Conservation (phyloP, 2,797 vertebrate species). For the Clarias platycephalus region DNA sequence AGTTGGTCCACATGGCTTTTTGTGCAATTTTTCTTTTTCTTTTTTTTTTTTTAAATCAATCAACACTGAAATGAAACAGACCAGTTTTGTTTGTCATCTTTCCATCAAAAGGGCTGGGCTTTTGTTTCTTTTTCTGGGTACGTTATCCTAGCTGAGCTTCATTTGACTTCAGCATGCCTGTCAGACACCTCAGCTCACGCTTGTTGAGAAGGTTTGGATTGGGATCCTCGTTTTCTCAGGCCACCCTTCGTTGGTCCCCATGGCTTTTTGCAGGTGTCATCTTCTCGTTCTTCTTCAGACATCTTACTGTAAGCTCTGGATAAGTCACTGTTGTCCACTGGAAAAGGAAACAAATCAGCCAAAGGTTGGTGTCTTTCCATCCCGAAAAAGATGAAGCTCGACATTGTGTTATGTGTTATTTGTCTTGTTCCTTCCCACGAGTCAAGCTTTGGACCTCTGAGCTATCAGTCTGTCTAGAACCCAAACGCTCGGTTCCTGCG, state of each 20-base stretch:
- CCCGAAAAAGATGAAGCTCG: background rate
- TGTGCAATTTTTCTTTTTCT: slow-evolving; percentile 54
- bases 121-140: background rate
- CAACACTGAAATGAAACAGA: slow-evolving; percentile 15
- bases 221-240: background rate
- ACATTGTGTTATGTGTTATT: background rate
- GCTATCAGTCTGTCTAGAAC: slow-evolving; percentile 67
- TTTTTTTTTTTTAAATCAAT: slow-evolving; percentile 41
- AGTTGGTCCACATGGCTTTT: slow-evolving; percentile 32
- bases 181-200: background rate
- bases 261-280: background rate
- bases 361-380: background rate
- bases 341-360: slow-evolving; percentile 24
- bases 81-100: background rate
- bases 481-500: slow-evolving; percentile 47
- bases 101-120: background rate
- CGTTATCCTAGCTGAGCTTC: background rate
- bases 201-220: background rate
- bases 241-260: background rate
- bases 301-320: too few relatives aligned
- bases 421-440: background rate
- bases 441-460: background rate
- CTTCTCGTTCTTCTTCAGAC: background rate
- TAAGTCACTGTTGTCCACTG: background rate
- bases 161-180: background rate